These are phyloP conservation scores for Ptychadena robeensis DNA, from an alignment of 2,797 vertebrate genomes.

Conservation along the genomic window DNA sequence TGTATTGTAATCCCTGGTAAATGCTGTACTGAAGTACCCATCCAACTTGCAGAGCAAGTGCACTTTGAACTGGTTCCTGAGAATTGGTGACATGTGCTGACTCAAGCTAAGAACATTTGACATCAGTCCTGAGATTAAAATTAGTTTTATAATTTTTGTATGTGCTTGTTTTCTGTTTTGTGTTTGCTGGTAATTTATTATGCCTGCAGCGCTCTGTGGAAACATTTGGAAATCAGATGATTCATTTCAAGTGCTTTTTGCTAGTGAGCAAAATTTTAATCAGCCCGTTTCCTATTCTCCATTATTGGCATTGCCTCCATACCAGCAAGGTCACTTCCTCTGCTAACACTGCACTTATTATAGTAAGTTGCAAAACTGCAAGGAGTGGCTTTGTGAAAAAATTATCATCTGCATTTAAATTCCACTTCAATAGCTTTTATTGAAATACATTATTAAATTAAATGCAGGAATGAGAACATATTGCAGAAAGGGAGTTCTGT, in stretches of 20 bases:
- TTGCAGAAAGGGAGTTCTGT: background rate
- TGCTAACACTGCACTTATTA: slow-evolving; percentile 54
- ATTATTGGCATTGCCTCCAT: slow-evolving; percentile 69
- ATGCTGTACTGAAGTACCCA: background rate
- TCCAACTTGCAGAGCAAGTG: background rate
- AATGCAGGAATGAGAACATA: background rate
- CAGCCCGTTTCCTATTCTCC: slow-evolving; percentile 68
- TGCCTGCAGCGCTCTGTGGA: slow-evolving; percentile 66
- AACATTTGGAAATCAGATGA: slow-evolving; percentile 70
- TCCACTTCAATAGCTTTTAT: slow-evolving; percentile 3
- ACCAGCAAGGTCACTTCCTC: slow-evolving; percentile 69
- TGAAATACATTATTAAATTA: background rate
- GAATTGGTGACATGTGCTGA: background rate
- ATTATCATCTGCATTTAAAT: slow-evolving; percentile 27
- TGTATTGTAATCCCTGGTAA: no score
- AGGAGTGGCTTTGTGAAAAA: slow-evolving; percentile 52
- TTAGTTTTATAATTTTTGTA: slow-evolving; percentile 43
- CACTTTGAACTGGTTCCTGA: background rate
- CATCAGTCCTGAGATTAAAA: slow-evolving; percentile 31
- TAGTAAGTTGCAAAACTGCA: slow-evolving; percentile 52
- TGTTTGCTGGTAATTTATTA: slow-evolving; percentile 68
- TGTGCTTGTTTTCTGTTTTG: slow-evolving; percentile 66
- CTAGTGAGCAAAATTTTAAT: slow-evolving; percentile 74
- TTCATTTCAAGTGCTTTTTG: slow-evolving; percentile 75
- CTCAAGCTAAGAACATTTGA: slow-evolving; percentile 24